Evolutionary conservation across 2,113 vertebrate species (phyloP), one percentile per base, ranked within the genome.

Genomic region (Notarius lentiginosus): DNA sequence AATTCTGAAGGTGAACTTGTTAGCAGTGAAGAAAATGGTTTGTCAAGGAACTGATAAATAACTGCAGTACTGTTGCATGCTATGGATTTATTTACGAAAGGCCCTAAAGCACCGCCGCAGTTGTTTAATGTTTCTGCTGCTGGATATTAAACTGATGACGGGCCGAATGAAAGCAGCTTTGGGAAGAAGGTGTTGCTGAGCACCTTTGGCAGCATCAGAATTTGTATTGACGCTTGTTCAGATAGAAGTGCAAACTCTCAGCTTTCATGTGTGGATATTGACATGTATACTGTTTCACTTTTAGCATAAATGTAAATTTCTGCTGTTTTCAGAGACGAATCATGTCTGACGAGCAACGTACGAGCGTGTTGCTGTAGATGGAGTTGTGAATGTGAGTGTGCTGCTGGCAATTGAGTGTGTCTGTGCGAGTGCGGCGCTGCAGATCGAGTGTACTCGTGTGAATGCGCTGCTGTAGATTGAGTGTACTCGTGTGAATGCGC

Each of bases 1-100:
- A 7, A 81, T 61, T 47, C 79, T 60, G 56, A 81, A 81, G 79
- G 79, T 81, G 56, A 81, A 34, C 56, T 61, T 61, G 34, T 81
- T 60, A n/a, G 56, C 17, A 41, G 55, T 56, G 76, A 58, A 79
- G 55, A 61, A 41, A 61, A 81, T 58, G 56, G 2, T 61, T 20
- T 81, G 30, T 80, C 56, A 41, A 2, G 79, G 22, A 24, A 1
- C 79, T 61, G 79, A 81, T 47, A 15, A 81, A 81, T 22, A 81
- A 81, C 56, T 14, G 56, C 53, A 34, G 77, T 58, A 0, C 47
- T 51, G 20, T 14, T 5, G 73, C n/a, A 17, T 61, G 20, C n/a
- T 60, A 6, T 8, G 2, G 17, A 20, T 61, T 81, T 81, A 81
- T 81, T 81, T 61, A 61, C 61, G 56, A 81, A 61, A 2, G 55